These are phyloP conservation scores for Karalla daura DNA, from an alignment of 2,797 vertebrate genomes.

Conservation along the genomic window DNA sequence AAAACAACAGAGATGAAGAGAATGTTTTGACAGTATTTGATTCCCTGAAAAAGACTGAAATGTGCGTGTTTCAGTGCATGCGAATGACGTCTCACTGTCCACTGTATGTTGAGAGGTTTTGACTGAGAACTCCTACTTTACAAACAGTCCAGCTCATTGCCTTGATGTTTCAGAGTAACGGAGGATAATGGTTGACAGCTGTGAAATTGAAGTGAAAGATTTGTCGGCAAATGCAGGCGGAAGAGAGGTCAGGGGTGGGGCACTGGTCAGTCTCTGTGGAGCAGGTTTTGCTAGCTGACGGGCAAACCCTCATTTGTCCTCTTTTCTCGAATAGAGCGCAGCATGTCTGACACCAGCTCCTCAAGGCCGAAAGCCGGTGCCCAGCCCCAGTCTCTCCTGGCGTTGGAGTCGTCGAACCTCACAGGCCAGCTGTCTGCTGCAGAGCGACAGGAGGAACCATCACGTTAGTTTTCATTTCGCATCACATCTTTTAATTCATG, in stretches of 20 bases:
- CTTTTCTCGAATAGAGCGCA: slow-evolving; percentile 74
- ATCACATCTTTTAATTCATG: not conserved
- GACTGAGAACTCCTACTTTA: slow-evolving; percentile 50
- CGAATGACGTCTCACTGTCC: slow-evolving; percentile 25
- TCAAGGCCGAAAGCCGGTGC: slow-evolving; percentile 73
- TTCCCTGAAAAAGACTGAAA: slow-evolving; percentile 71
- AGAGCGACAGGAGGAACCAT: slow-evolving; percentile 31
- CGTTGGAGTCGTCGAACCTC: slow-evolving; percentile 85
- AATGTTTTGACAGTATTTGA: slow-evolving; percentile 61
- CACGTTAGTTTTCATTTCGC: slow-evolving; percentile 15
- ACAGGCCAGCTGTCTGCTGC: slow-evolving; percentile 87
- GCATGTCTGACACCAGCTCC: slow-evolving; percentile 83
- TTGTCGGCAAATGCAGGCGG: slow-evolving; percentile 36
- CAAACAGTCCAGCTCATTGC: slow-evolving; percentile 31
- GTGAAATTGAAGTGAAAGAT: slow-evolving; percentile 40
- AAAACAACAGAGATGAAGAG: slow-evolving; percentile 67
- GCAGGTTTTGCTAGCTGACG: slow-evolving; percentile 72
- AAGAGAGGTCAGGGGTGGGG: slow-evolving; percentile 31
- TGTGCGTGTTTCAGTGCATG: slow-evolving; percentile 39
- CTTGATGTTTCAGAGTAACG: slow-evolving; percentile 39
- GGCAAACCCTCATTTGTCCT: slow-evolving; percentile 69
- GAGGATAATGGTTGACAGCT: slow-evolving; percentile 41
- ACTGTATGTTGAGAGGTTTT: slow-evolving; percentile 33
- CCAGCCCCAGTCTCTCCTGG: slow-evolving; percentile 86
- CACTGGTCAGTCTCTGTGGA: slow-evolving; percentile 32